phyloP scores from a whole-genome alignment of 2,888 invertebrate species.

The Volucella inanis region DNA sequence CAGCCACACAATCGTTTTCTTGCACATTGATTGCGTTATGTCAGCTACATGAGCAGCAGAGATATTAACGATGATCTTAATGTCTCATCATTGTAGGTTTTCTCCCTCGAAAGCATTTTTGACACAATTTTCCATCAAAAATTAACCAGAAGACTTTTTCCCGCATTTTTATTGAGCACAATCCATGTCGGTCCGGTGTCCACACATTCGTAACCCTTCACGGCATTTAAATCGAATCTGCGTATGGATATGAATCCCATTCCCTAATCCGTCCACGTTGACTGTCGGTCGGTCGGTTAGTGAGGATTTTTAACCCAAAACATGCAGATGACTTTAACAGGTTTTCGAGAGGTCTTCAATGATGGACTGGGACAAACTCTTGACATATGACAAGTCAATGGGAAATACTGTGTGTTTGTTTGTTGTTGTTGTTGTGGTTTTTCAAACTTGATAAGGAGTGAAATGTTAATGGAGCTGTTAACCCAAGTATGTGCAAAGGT shows the following conservation, averaged over 20 bases:
- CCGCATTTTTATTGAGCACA: slow-evolving; percentile 31
- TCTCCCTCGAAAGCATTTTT: slow-evolving; percentile 1
- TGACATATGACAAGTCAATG: slow-evolving; percentile 43
- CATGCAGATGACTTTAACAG: slow-evolving; percentile 69
- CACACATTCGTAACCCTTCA: slow-evolving; percentile 1
- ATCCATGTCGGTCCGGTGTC: slow-evolving; percentile 58
- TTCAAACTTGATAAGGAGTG: slow-evolving; percentile 25
- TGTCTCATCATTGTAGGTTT: no score
- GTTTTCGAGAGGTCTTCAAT: slow-evolving; percentile 62
- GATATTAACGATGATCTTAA: no score
- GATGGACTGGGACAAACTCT: slow-evolving; percentile 3
- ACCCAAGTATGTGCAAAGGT: slow-evolving; percentile 25
- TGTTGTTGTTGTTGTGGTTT: slow-evolving; percentile 5
- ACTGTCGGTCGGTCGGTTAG: background rate
- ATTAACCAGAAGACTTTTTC: slow-evolving; percentile 5
- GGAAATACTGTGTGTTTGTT: background rate
- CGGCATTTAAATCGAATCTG: slow-evolving; percentile 14
- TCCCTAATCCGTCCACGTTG: slow-evolving; percentile 6
- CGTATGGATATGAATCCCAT: slow-evolving; percentile 19
- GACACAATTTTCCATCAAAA: slow-evolving; percentile 15
- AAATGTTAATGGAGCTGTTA: slow-evolving; percentile 26
- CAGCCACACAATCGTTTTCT: background rate
- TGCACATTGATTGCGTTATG: no score
- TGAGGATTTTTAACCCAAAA: slow-evolving; percentile 30
- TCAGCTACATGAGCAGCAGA: no score